A percentile compares a stretch with the other conserved stretches of the same genome.
Evolutionary conservation across 2,113 vertebrate genomes (phyloP).

Genomic region (Isurus oxyrinchus): DNA sequence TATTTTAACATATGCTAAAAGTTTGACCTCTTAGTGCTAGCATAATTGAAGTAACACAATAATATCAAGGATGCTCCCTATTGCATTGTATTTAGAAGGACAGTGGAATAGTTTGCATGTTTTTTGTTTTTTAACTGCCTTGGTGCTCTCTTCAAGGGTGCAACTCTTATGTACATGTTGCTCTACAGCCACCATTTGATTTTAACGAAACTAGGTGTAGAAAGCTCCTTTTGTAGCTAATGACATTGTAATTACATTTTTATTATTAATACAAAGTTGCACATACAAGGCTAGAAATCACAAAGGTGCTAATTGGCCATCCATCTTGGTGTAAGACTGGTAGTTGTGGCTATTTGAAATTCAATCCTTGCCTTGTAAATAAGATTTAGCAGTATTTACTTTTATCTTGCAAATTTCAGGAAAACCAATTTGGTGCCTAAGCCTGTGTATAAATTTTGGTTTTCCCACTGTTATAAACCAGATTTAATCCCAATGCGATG

Average conservation of each 20-base stretch:
- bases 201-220: not conserved
- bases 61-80: not conserved
- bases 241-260: not conserved
- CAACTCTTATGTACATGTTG: not conserved
- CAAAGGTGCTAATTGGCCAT: constrained; percentile 29
- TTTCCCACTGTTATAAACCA: not conserved
- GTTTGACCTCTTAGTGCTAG: not conserved
- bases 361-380: not conserved
- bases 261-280: not conserved
- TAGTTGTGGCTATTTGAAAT: constrained; percentile 15
- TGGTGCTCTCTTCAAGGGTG: not conserved
- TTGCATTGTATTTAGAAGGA: not conserved
- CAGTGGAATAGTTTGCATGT: not conserved
- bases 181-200: not conserved
- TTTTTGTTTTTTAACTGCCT: not conserved
- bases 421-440: not conserved
- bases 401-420: not conserved
- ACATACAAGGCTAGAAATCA: not conserved
- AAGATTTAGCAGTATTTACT: not conserved
- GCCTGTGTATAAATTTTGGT: not conserved
- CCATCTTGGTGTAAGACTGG: not conserved
- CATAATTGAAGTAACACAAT: not conserved
- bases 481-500: not conserved
- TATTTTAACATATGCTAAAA: not conserved
- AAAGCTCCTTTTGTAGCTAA: not conserved